phyloP scores from a whole-genome alignment of 2,797 vertebrate species.

The Eptatretus atami region DNA sequence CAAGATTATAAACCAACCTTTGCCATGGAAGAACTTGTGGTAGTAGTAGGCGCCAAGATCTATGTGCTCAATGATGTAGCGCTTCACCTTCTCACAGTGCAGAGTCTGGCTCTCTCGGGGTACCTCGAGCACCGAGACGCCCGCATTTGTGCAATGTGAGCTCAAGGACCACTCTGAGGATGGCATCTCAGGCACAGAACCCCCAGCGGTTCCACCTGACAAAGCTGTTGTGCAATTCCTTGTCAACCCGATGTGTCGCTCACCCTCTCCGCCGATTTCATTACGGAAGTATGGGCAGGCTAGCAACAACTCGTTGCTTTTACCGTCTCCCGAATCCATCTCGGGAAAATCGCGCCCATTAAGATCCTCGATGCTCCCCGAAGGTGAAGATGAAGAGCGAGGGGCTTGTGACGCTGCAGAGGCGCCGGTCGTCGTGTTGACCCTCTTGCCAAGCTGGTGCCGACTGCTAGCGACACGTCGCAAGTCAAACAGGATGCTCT shows the following conservation, averaged over 20 bases:
- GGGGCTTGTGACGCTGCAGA: conserved; percentile 71
- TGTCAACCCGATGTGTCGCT: conserved; percentile 33
- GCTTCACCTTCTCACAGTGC: conserved; percentile 45
- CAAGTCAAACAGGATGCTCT: conserved; percentile 72
- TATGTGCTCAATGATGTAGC: conserved; percentile 71
- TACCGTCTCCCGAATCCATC: conserved; percentile 52
- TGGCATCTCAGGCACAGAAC: conserved; percentile 25
- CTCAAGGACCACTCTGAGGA: conserved; percentile 45
- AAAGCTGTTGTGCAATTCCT: conserved; percentile 39
- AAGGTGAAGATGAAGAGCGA: conserved; percentile 59
- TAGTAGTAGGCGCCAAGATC: conserved; percentile 82
- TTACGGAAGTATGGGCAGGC: conserved; percentile 86
- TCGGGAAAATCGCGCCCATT: conserved; percentile 43
- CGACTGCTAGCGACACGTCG: conserved; percentile 45
- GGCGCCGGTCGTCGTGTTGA: conserved; percentile 69
- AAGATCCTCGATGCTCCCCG: conserved; percentile 75
- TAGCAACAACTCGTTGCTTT: conserved; percentile 62
- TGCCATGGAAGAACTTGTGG: conserved; percentile 61
- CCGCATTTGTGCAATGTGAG: conserved; percentile 60
- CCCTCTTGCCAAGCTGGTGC: conserved; percentile 46
- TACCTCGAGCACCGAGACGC: conserved; percentile 63
- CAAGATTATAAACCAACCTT: conserved; percentile 18
- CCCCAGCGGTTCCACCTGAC: conserved; percentile 27
- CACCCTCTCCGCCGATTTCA: conserved; percentile 55
- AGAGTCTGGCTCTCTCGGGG: conserved; percentile 45